Evolutionary conservation across 2,113 vertebrate genomes (phyloP).

Genomic region (Vireo altiloquus): DNA sequence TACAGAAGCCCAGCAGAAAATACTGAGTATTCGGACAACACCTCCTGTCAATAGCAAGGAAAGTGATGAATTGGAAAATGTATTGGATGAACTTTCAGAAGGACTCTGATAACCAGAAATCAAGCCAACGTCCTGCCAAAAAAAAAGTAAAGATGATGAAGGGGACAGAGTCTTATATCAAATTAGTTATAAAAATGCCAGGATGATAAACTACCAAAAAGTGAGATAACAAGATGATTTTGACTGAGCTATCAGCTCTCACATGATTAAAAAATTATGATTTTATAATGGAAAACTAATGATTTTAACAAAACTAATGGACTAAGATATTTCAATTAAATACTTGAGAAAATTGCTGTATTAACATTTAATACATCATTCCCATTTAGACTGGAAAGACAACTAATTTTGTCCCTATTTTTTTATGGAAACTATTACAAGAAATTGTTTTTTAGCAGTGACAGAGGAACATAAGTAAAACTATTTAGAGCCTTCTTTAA

Average conservation of each 20-base stretch:
- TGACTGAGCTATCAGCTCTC: neutral
- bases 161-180: neutral
- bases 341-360: neutral
- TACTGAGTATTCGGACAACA: neutral
- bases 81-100: neutral
- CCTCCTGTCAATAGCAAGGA: neutral
- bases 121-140: neutral
- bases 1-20: neutral
- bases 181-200: constrained; percentile 2
- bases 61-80: neutral
- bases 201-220: neutral
- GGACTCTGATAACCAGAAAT: neutral
- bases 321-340: neutral
- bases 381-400: neutral
- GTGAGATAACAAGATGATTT: neutral
- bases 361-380: neutral
- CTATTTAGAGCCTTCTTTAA: neutral
- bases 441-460: neutral
- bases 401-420: neutral
- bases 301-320: neutral
- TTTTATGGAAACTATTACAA: neutral
- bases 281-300: neutral
- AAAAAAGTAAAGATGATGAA: neutral
- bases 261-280: neutral
- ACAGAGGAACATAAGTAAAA: neutral